Evolutionary conservation across 2,797 vertebrate genomes (phyloP).

Genomic region (Synanceia verrucosa): DNA sequence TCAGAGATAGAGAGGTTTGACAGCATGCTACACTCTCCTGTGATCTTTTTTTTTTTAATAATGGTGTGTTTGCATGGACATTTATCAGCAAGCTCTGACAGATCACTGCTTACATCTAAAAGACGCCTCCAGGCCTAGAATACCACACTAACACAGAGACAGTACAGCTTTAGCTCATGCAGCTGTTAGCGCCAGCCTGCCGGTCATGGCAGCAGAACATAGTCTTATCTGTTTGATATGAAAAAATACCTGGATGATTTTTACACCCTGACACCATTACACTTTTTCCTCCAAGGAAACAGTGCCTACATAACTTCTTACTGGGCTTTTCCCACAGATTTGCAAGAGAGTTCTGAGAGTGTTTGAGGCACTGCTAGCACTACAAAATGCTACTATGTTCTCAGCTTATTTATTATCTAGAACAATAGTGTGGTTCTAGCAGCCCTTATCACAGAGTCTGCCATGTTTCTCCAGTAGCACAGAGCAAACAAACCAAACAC

Average conservation of each 20-base stretch:
- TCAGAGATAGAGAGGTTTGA: not conserved
- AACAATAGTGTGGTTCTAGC: not conserved
- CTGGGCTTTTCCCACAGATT: not conserved
- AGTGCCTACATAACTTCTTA: not conserved
- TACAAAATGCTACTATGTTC: not conserved
- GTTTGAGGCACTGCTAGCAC: not conserved
- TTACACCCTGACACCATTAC: slow-evolving; percentile 35
- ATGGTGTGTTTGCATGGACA: slow-evolving; percentile 22
- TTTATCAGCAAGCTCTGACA: slow-evolving; percentile 46
- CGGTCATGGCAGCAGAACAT: slow-evolving; percentile 20
- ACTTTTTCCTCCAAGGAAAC: not conserved
- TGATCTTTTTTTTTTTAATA: slow-evolving; percentile 24
- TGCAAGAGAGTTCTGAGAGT: not conserved
- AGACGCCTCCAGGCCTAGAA: slow-evolving; percentile 39
- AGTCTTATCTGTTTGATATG: slow-evolving; percentile 25
- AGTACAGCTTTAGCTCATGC: slow-evolving; percentile 22
- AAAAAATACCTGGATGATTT: slow-evolving; percentile 20
- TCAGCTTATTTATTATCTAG: not conserved
- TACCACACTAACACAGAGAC: slow-evolving; percentile 25
- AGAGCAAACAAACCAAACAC: too few species aligned
- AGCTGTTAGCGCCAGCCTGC: slow-evolving; percentile 37
- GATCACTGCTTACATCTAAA: slow-evolving; percentile 36
- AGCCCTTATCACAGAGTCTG: too few species aligned
- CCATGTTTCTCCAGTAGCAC: too few species aligned
- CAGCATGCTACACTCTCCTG: not conserved